These are phyloP conservation scores for Clarias macrocephalus DNA, from an alignment of 2,113 vertebrate species.

Conservation along the genomic window DNA sequence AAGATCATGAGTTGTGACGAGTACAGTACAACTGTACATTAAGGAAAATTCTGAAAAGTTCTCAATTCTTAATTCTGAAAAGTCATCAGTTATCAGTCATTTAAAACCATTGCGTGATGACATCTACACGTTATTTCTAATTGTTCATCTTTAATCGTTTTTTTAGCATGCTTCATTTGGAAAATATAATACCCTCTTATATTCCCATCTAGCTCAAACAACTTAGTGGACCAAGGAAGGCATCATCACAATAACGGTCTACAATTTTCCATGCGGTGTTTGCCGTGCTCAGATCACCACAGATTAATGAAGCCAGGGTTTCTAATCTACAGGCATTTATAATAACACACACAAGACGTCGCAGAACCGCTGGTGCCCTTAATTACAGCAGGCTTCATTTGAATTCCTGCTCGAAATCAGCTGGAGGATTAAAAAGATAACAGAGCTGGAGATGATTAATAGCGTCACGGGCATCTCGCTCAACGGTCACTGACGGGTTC, in stretches of 20 bases:
- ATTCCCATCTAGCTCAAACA: not conserved
- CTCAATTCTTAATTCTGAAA: not conserved
- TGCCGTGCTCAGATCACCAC: conserved; percentile 15
- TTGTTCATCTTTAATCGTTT: not conserved
- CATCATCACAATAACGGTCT: not conserved
- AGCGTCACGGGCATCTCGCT: not conserved
- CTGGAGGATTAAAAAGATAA: conserved; percentile 8
- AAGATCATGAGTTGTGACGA: too few species aligned
- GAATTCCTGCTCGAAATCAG: conserved; percentile 7
- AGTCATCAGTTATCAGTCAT: not conserved
- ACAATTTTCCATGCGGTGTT: not conserved
- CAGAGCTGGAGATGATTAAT: conserved; percentile 13
- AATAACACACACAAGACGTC: conserved; percentile 18
- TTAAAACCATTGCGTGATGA: not conserved
- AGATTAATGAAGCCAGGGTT: conserved; percentile 24
- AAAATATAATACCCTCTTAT: not conserved
- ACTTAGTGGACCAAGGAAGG: not conserved
- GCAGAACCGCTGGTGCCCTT: conserved; percentile 27
- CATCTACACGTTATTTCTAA: not conserved
- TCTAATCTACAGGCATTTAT: conserved; percentile 38
- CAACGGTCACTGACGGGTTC: not conserved
- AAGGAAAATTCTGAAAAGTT: too few species aligned
- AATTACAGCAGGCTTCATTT: conserved; percentile 26
- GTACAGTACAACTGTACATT: too few species aligned
- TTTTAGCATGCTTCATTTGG: not conserved